These are phyloP conservation scores for Diprion similis DNA, from an alignment of 1,140 invertebrate species.

Conservation along the genomic window DNA sequence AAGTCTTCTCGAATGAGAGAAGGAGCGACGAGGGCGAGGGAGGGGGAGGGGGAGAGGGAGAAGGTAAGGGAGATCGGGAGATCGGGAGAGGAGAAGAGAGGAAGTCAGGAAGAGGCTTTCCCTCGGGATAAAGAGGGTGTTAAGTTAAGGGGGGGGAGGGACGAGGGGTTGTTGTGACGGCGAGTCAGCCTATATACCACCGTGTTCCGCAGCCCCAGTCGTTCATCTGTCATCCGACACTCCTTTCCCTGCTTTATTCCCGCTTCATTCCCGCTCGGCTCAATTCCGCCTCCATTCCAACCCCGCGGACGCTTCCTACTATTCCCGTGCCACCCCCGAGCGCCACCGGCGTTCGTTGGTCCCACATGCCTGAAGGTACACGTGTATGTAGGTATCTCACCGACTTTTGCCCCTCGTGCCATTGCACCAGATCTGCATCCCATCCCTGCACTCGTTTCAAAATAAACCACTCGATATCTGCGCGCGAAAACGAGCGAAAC, in stretches of 20 bases:
- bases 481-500: no score
- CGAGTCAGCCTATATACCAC: constrained; percentile 32
- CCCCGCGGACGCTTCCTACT: not conserved
- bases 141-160: constrained; percentile 40
- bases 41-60: constrained; percentile 11
- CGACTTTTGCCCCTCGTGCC: not conserved
- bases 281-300: not conserved
- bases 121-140: constrained; percentile 50
- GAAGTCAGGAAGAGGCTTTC: constrained; percentile 31
- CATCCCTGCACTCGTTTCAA: no score
- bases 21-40: not conserved
- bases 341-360: not conserved
- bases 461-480: no score
- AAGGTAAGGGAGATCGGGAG: constrained; percentile 6
- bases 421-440: no score
- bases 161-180: constrained; percentile 53
- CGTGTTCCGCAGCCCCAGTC: constrained; percentile 38
- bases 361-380: not conserved
- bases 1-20: constrained; percentile 33
- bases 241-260: constrained; percentile 22
- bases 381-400: not conserved
- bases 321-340: not conserved
- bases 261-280: constrained; percentile 15
- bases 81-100: constrained; percentile 11
- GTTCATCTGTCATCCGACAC: constrained; percentile 45